Conservation (phyloP, 2,113 vertebrate species). For the Laticauda colubrina region DNA sequence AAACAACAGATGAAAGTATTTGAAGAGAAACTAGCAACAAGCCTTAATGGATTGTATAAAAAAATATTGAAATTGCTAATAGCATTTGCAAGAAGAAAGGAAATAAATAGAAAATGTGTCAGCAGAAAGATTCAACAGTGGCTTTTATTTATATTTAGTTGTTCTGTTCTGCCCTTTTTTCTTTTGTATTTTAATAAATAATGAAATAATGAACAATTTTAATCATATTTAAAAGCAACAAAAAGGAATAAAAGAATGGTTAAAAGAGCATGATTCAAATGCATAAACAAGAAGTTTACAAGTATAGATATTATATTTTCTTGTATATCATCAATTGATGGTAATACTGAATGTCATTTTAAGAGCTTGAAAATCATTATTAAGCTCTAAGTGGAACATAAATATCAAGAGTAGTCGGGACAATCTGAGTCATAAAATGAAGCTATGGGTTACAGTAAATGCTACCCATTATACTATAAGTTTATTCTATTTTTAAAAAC, state of each 20-base stretch:
- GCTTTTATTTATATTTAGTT: not conserved
- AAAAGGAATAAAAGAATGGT: not conserved
- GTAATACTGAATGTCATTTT: not conserved
- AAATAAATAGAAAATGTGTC: not conserved
- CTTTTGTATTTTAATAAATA: not conserved
- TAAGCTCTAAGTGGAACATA: not conserved
- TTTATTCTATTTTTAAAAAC: not conserved
- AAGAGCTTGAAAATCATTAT: not conserved
- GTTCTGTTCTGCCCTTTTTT: not conserved
- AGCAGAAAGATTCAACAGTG: not conserved
- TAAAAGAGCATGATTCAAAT: not conserved
- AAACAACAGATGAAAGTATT: not conserved
- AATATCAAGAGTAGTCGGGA: not conserved
- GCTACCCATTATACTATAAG: not conserved
- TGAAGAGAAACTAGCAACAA: not conserved
- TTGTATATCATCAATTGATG: not conserved
- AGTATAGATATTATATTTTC: not conserved
- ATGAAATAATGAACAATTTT: not conserved
- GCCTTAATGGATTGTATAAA: not conserved
- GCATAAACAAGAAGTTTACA: not conserved
- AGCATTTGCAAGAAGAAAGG: not conserved
- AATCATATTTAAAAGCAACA: not conserved
- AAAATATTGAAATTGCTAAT: not conserved
- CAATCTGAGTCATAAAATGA: not conserved
- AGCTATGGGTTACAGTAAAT: not conserved